phyloP scores from a whole-genome alignment of 2,797 vertebrate species.

The Oreonectes daqikongensis region DNA sequence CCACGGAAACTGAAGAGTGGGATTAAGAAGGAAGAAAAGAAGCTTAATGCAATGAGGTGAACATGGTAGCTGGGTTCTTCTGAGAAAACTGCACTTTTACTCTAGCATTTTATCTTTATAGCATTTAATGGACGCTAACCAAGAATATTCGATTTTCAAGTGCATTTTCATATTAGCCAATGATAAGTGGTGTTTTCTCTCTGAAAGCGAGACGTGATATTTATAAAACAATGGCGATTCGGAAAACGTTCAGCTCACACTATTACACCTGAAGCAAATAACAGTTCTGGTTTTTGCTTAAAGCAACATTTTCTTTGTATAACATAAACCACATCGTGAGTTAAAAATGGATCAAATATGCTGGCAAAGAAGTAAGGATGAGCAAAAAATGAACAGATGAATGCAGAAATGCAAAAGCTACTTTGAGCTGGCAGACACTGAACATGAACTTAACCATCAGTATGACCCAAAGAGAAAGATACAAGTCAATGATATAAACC shows the following conservation, averaged over 20 bases:
- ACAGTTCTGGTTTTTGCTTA: too few species aligned
- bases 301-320: constrained; percentile 22
- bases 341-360: constrained; percentile 8
- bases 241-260: not conserved
- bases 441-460: constrained; percentile 82
- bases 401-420: constrained; percentile 68
- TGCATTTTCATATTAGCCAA: not conserved
- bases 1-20: constrained; percentile 62
- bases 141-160: not conserved
- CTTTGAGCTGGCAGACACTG: constrained; percentile 82
- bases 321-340: constrained; percentile 7
- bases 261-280: too few species aligned
- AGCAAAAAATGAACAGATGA: constrained; percentile 55
- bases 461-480: constrained; percentile 63
- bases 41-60: constrained; percentile 41
- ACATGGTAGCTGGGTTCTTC: constrained; percentile 24
- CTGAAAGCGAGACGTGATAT: not conserved
- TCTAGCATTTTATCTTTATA: not conserved
- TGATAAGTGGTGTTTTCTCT: not conserved
- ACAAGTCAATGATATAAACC: constrained; percentile 39
- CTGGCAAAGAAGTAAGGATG: constrained; percentile 50
- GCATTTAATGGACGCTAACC: not conserved
- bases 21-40: constrained; percentile 51
- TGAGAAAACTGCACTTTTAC: not conserved
- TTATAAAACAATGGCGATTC: not conserved